Evolutionary conservation across 2,797 vertebrate genomes (phyloP), one percentile per base, ranked within the genome.

Genomic region (Iguana delicatissima): DNA sequence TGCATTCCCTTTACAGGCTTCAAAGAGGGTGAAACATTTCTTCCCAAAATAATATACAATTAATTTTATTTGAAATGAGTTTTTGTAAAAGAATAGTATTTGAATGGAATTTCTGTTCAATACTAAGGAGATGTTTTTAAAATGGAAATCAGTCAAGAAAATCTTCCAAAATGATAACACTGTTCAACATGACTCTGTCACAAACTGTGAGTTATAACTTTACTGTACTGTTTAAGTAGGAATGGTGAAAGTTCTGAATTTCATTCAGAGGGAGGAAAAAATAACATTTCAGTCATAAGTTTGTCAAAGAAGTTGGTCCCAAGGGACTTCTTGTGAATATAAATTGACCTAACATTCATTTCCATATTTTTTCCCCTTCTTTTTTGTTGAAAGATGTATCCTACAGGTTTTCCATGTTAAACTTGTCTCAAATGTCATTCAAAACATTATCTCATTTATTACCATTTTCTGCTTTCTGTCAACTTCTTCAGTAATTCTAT

Each of bases 401-500:
- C 42, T 89, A 35, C 12, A 35, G 89, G 12, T 50, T 93, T 93
- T 85, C 46, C 0, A 1, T 84, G 8, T 92, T 89, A 79, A 1
- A 14, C 73, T 91, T 91, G 20, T 91, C 80, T 95, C 76, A 89
- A 92, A 87, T 90, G 72, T 89, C 26, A 89, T 89, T 90, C 86
- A 87, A 93, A 80, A 81, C 91, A 87, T 85, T 93, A 92, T 93
- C 81, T 92, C 50, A 90, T 91, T 93, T 93, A 87, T 57, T 89
- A 74, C 52, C 1, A n/a, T 22, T 82, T 82, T 81, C 57, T 84
- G 10, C 89, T 92, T 95, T 89, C 85, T 95, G 2, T 24, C 74
- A 62, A 76, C 91, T 46, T 22, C 59, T 90, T 91, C 55, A 29
- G 83, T 92, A 92, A 94, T 93, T 94, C 77, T 29, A 86, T 84